Evolutionary conservation across 1,140 invertebrate genomes (phyloP), one percentile per base, ranked within the genome.

Genomic region (Micrasema longulum): DNA sequence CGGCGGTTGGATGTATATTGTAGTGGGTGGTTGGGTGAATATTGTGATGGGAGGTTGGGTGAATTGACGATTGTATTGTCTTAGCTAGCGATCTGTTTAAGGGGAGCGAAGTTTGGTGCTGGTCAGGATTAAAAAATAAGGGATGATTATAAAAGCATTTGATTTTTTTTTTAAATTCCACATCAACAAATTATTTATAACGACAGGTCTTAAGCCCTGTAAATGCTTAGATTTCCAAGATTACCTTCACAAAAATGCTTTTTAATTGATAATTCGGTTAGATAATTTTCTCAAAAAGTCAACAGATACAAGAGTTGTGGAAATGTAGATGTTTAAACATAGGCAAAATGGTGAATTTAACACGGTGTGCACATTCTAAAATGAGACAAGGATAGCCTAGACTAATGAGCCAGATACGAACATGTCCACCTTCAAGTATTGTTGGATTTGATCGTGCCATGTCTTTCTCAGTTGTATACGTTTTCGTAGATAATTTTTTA

Each of bases 1-100:
- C 2, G 38, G 41, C 1, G 57, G 57, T 23, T 7, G 36, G 38
- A 14, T 7, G 11, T 12, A 1, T 36, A 20, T n/a, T n/a, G 10
- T 36, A 1, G 22, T 7, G 57, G 11, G 35, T 7, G 16, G n/a
- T 62, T 43, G 36, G 57, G 57, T 63, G 57, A 63, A 63, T 63
- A 69, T 48, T 57, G 67, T 62, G 69, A 63, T 35, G 41, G 47
- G 23, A 66, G 64, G n/a, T 53, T 43, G 23, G 64, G 36, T 31
- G 65, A 53, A 63, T 48, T 41, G 63, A 55, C 16, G 57, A 63
- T 63, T 63, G 57, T 45, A 63, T 63, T 63, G 57, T 63, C 57
- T 63, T 63, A 63, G 57, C 6, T 18, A 7, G 2, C 16, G 57
- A 63, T 63, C 57, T 63, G 57, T 63, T 63, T 63, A 18, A 23